phyloP scores from a whole-genome alignment of 1,140 invertebrate species.

The Leptopilina clavipes region DNA sequence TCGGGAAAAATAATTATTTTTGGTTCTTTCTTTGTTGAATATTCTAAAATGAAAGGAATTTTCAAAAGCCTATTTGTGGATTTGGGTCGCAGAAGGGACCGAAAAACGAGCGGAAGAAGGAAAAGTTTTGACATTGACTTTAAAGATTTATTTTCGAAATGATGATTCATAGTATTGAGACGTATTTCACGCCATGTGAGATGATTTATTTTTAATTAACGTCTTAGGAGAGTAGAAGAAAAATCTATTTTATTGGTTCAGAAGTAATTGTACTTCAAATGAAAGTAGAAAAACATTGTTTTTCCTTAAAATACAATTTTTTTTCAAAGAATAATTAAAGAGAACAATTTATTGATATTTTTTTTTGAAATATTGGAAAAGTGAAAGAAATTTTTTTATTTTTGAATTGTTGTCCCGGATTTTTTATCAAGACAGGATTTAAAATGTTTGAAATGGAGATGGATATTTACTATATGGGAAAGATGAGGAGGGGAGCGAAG shows the following conservation, averaged over 20 bases:
- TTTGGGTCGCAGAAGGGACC: background rate
- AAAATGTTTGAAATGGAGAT: no score
- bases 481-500: conserved; percentile 42
- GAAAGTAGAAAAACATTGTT: background rate
- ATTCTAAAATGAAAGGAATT: background rate
- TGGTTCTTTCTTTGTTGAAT: background rate
- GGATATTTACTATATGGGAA: background rate
- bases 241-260: no score
- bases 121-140: conserved; percentile 18
- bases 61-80: background rate
- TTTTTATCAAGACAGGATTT: no score
- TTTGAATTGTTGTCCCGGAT: no score
- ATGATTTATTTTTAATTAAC: conserved; percentile 18
- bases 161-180: background rate
- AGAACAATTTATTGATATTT: no score
- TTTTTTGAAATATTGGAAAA: no score
- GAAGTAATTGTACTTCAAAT: no score
- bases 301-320: background rate
- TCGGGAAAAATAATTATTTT: no score
- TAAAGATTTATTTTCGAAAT: background rate
- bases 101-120: background rate
- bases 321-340: background rate
- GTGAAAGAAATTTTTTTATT: no score
- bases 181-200: background rate
- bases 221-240: background rate